These are phyloP conservation scores for Charanyca ferruginea DNA, from an alignment of 2,888 invertebrate genomes.

Conservation along the genomic window DNA sequence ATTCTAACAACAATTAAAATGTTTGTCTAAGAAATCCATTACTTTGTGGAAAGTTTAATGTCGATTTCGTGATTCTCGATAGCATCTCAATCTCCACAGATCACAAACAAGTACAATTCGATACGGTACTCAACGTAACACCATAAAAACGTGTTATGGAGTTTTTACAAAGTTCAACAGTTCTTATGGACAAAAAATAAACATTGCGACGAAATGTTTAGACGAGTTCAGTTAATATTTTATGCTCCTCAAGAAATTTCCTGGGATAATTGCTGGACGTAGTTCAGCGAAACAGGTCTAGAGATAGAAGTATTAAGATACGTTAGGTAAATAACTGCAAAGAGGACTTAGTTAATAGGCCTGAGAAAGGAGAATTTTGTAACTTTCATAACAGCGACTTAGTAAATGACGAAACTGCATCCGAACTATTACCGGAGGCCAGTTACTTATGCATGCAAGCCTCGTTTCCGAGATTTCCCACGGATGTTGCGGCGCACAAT, in stretches of 20 bases:
- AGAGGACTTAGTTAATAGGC: constrained; percentile 12
- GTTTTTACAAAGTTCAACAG: constrained; percentile 49
- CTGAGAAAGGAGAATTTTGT: constrained; percentile 34
- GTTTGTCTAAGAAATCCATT: constrained; percentile 33
- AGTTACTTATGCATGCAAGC: constrained; percentile 71
- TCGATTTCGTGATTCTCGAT: constrained; percentile 45
- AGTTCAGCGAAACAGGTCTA: background rate
- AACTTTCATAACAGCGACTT: constrained; percentile 47
- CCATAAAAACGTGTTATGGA: constrained; percentile 45
- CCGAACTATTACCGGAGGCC: constrained; percentile 44
- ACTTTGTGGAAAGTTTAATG: constrained; percentile 42
- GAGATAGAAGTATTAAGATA: constrained; percentile 1
- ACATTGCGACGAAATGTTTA: constrained; percentile 13
- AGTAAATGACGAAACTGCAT: constrained; percentile 58
- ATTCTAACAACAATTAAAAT: constrained; percentile 26
- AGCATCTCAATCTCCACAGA: constrained; percentile 48
- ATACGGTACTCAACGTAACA: constrained; percentile 48
- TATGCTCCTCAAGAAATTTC: constrained; percentile 5
- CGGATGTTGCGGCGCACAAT: constrained; percentile 70
- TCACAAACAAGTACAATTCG: constrained; percentile 55
- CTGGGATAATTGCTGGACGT: background rate
- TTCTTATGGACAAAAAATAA: constrained; percentile 26
- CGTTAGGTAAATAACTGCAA: constrained; percentile 11
- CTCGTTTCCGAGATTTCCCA: constrained; percentile 78
- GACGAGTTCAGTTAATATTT: background rate